Conservation (phyloP, 2,113 vertebrate genomes). For the human (Homo sapiens) region GRCh38 chrX:135472001-135472500, state of each 20-base stretch:
- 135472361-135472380: not conserved
- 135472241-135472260: not conserved
- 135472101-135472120: not conserved
- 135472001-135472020: not conserved
- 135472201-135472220: not conserved
- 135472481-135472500: not conserved
- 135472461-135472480: not conserved
- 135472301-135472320: not conserved
- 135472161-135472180: too few species aligned
- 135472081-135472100: not conserved
- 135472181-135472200: not conserved
- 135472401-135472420: not conserved
- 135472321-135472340: not conserved
- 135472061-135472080: not conserved
- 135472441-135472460: not conserved
- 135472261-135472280: not conserved
- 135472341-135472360: not conserved
- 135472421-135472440: not conserved
- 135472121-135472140: not conserved
- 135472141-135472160: too few species aligned
- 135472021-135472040: not conserved
- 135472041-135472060: not conserved
- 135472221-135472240: not conserved
- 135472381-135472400: not conserved
- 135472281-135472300: not conserved